Base-by-base conservation (phyloP, 1,140 invertebrate genomes). In the Gryon sp. region DNA sequence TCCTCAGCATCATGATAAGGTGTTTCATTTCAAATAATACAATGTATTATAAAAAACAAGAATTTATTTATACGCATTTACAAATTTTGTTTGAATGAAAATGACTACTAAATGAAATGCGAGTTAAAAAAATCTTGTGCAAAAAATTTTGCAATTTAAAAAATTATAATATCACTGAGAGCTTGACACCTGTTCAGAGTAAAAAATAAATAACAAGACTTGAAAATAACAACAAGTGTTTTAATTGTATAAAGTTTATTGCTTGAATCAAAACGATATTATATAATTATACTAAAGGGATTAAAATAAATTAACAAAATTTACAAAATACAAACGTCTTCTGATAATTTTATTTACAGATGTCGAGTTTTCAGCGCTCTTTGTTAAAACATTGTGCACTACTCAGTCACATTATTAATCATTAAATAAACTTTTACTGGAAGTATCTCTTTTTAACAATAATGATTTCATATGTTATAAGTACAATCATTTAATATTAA, bases 371-470 rank as follows among this genome's bases (percentile, higher is more conserved):
- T 75, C 60, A 52, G 50, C 69, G 69, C 70, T 73, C 59, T 77
- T 76, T 77, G 70, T 78, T 80, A 80, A 62, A 80, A 79, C 74
- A 73, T 82, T 73, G 79, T 80, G 77, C 78, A 45, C 72, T 48
- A 72, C 76, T 73, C 72, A 78, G 76, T 80, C 83, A 78, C 82
- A 68, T 69, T 12, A 53, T 74, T 76, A 79, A 55, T 59, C 53
- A 59, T 68, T 74, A 52, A 75, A 46, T 78, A 68, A 34, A 55
- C 16, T 20, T 43, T 30, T 38, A 3, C 36, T 45, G 12, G 48
- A 28, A 66, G 19, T 66, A 14, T 57, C 6, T 65, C 16, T 15
- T 9, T 53, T 57, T 59, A 75, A 53, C 36, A 68, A 55, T 45
- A 68, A 46, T 32, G 34, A 22, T 66, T 62, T 28, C 22, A 32